Percentiles rank a stretch among this genome's conserved stretches.
phyloP scores from a whole-genome alignment of 64 coral and sea anemone genomes.

The Orbicella faveolata region DNA sequence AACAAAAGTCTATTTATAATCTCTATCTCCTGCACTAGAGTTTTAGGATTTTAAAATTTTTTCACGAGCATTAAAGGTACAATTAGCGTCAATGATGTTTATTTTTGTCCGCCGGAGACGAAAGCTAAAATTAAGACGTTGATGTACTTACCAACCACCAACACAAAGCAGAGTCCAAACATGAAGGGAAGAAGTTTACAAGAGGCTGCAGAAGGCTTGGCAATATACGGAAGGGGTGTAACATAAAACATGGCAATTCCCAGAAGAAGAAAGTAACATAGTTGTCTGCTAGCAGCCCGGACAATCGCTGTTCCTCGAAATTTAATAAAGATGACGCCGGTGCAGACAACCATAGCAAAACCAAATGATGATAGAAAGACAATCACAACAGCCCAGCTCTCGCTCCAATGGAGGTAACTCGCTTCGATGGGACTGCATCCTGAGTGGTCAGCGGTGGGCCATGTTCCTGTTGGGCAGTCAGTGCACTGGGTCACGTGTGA shows the following conservation, averaged over 20 bases:
- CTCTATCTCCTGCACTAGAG: too few species aligned
- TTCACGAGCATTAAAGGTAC: too few species aligned
- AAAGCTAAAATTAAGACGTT: too few species aligned
- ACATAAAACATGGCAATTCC: conserved; percentile 63
- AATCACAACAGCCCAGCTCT: conserved; percentile 45
- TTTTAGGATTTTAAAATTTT: too few species aligned
- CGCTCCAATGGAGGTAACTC: conserved; percentile 29
- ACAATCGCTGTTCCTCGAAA: conserved; percentile 50
- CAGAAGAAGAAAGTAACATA: conserved; percentile 45
- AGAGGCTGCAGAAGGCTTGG: conserved; percentile 33
- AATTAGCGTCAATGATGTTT: too few species aligned
- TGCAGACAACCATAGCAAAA: conserved; percentile 8
- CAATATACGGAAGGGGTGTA: conserved; percentile 37
- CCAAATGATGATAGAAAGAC: conserved; percentile 42
- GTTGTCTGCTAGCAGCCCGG: conserved; percentile 51
- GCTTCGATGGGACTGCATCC: conserved; percentile 43
- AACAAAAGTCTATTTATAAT: too few species aligned
- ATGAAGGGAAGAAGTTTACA: conserved; percentile 57
- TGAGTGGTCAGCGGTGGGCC: conserved; percentile 39
- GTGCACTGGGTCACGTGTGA: conserved; percentile 43
- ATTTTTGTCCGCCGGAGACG: too few species aligned
- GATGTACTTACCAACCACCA: conserved; percentile 56
- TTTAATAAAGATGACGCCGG: conserved; percentile 32
- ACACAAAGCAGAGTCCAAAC: conserved; percentile 62
- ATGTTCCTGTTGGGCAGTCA: conserved; percentile 55